Percentiles rank a stretch among this genome's conserved stretches.
Conservation (phyloP, 1,140 invertebrate species). For the Globodera rostochiensis region DNA sequence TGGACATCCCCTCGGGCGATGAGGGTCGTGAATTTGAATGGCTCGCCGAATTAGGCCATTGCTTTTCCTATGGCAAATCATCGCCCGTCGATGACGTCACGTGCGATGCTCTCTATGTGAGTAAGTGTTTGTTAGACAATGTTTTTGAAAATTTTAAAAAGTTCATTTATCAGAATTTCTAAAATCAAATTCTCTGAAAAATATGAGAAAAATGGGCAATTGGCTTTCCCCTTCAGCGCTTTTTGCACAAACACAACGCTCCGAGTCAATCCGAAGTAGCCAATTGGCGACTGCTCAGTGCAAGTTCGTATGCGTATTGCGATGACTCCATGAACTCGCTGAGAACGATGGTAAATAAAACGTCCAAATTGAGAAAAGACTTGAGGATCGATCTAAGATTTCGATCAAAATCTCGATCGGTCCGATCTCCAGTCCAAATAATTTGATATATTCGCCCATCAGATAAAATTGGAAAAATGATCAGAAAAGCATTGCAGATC, state of each 20-base stretch:
- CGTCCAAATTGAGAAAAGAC: background rate
- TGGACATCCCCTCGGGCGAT: constrained; percentile 37
- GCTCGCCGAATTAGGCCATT: constrained; percentile 52
- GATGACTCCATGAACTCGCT: constrained; percentile 42
- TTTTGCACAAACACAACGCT: constrained; percentile 38
- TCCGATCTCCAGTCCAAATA: no score
- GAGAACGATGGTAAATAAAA: constrained; percentile 47
- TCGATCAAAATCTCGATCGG: no score
- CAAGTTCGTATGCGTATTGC: constrained; percentile 58
- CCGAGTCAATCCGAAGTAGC: constrained; percentile 29
- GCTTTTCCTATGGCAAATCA: constrained; percentile 33
- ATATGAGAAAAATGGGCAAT: constrained; percentile 12
- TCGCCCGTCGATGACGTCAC: constrained; percentile 19
- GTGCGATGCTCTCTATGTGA: constrained; percentile 33
- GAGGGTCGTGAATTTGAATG: constrained; percentile 40
- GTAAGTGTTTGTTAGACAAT: constrained; percentile 11
- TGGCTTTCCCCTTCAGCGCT: constrained; percentile 21
- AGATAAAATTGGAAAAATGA: constrained; percentile 26
- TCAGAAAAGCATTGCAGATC: constrained; percentile 42
- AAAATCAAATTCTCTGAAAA: no score
- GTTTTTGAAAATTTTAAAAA: background rate
- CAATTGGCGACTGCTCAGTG: constrained; percentile 39
- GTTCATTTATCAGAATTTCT: no score
- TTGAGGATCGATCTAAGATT: no score
- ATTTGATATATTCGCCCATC: no score